phyloP scores from a whole-genome alignment of 2,797 vertebrate species.

The Dendrocincla fuliginosa region DNA sequence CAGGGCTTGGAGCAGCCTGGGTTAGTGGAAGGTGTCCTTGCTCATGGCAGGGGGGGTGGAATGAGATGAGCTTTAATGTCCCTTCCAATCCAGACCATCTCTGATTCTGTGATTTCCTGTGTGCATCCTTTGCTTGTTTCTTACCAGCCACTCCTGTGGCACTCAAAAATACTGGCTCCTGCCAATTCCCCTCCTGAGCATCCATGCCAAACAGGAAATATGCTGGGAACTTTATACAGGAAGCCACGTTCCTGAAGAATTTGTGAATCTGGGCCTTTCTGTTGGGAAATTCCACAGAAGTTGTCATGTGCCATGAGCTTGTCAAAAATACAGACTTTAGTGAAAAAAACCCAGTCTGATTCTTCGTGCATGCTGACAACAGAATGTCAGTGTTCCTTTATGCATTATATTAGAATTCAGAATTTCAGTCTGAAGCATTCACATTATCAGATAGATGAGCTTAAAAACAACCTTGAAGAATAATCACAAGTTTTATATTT shows the following conservation, averaged over 20 bases:
- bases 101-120: neutral
- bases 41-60: neutral
- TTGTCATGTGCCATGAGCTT: neutral
- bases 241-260: neutral
- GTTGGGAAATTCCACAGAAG: neutral
- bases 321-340: neutral
- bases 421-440: conserved; percentile 19
- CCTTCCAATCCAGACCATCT: neutral
- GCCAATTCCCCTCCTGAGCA: neutral
- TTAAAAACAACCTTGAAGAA: conserved; percentile 57
- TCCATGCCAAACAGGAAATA: neutral
- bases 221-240: neutral
- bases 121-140: neutral
- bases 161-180: neutral
- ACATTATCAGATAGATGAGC: conserved; percentile 6
- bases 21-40: accelerated
- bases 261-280: neutral
- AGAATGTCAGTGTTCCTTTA: conserved; percentile 29
- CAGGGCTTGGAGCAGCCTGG: accelerated
- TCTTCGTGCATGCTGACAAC: neutral
- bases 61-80: accelerated
- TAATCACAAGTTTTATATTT: conserved; percentile 44
- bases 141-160: neutral
- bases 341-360: neutral
- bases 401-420: neutral